Conservation (phyloP, 92 coral and sea anemone genomes). For the Actinernus sp. region DNA sequence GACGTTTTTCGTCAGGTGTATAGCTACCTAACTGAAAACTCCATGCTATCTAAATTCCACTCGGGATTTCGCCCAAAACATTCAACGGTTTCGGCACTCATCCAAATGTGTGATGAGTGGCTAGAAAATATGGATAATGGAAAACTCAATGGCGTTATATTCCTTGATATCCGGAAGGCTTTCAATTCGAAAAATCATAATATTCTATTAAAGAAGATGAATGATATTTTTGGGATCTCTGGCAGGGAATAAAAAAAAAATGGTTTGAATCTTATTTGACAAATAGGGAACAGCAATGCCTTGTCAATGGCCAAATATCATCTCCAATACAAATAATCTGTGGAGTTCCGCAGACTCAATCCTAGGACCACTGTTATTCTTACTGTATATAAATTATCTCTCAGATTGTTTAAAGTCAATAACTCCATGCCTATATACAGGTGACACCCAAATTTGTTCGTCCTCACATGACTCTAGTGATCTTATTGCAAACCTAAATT, state of each 20-base stretch:
- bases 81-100: slow-evolving; percentile 57
- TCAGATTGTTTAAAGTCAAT: slow-evolving; percentile 17
- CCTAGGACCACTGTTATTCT: slow-evolving; percentile 56
- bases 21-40: slow-evolving; percentile 28
- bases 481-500: slow-evolving; percentile 5
- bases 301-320: slow-evolving; percentile 28
- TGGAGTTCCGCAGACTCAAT: slow-evolving; percentile 65
- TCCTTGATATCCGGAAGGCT: slow-evolving; percentile 59
- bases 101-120: slow-evolving; percentile 57
- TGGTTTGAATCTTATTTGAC: slow-evolving; percentile 49
- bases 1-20: slow-evolving; percentile 45
- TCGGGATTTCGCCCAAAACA: slow-evolving; percentile 55
- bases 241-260: slow-evolving; percentile 1
- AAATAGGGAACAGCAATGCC: slow-evolving; percentile 36
- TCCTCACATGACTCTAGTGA: slow-evolving; percentile 8
- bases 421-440: slow-evolving; percentile 38
- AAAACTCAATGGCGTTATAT: slow-evolving; percentile 42
- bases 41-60: slow-evolving; percentile 40
- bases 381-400: slow-evolving; percentile 46
- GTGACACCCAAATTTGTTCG: slow-evolving; percentile 49
- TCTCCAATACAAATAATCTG: slow-evolving; percentile 6
- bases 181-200: slow-evolving; percentile 51
- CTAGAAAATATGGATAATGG: slow-evolving; percentile 46
- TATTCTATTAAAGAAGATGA: slow-evolving; percentile 37
- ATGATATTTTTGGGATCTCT: slow-evolving; percentile 29